A percentile compares a stretch with the other conserved stretches of the same genome.
Evolutionary conservation across 2,888 invertebrate species (phyloP).

Genomic region (Lepidochrysops patricia): DNA sequence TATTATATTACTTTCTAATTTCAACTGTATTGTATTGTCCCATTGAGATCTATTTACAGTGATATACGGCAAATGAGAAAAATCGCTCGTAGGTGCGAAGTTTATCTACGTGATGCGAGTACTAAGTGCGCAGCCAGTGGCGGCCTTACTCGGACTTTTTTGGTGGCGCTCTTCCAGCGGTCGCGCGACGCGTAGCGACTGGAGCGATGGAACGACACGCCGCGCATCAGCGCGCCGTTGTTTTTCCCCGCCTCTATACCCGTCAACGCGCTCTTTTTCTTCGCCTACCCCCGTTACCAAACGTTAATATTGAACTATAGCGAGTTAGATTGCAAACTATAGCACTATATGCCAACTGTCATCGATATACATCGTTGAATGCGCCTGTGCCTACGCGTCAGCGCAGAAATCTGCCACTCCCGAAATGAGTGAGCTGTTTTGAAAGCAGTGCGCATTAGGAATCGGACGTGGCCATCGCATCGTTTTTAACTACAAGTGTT

Average conservation of each 20-base stretch:
- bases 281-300: slow-evolving; percentile 66
- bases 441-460: no score
- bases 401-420: no score
- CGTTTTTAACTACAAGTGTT: no score
- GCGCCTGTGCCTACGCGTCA: no score
- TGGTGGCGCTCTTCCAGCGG: slow-evolving; percentile 81
- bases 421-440: no score
- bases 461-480: no score
- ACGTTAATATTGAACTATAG: slow-evolving; percentile 35
- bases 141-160: slow-evolving; percentile 84
- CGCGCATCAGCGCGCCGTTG: slow-evolving; percentile 76
- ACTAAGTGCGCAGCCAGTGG: slow-evolving; percentile 19
- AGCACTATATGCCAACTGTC: slow-evolving; percentile 30
- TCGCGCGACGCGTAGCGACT: slow-evolving; percentile 68
- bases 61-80: no score
- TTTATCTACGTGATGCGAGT: not conserved
- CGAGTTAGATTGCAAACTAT: slow-evolving; percentile 26
- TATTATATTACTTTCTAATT: no score
- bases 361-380: no score
- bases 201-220: slow-evolving; percentile 78
- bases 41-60: no score
- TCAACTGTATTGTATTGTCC: no score
- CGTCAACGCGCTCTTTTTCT: slow-evolving; percentile 78
- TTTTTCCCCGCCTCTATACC: slow-evolving; percentile 78
- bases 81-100: no score